Conservation (phyloP, 2,888 invertebrate species). For the Taenaris catops region DNA sequence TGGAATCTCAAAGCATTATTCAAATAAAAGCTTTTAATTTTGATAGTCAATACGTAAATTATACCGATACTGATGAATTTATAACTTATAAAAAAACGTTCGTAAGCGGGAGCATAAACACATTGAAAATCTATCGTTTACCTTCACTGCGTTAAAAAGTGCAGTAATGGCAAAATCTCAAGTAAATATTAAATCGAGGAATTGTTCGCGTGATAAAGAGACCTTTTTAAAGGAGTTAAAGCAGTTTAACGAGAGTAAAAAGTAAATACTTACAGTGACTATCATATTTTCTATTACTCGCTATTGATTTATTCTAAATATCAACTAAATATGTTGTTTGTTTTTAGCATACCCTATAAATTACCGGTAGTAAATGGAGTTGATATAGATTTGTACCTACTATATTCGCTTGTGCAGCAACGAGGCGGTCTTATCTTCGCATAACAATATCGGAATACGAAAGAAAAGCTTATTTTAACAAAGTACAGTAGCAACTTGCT, state of each 20-base stretch:
- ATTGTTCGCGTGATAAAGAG: slow-evolving; percentile 88
- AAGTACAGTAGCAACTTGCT: too few species aligned
- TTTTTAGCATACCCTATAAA: slow-evolving; percentile 81
- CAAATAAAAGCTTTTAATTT: too few species aligned
- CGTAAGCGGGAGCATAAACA: too few species aligned
- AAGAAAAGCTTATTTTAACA: too few species aligned
- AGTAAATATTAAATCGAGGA: slow-evolving; percentile 80
- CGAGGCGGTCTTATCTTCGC: slow-evolving; percentile 97
- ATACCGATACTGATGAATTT: not conserved
- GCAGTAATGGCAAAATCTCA: slow-evolving; percentile 69
- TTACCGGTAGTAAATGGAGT: slow-evolving; percentile 91
- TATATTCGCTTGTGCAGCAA: slow-evolving; percentile 95
- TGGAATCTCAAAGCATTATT: too few species aligned
- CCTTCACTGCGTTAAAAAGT: slow-evolving; percentile 20
- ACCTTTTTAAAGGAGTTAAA: slow-evolving; percentile 91
- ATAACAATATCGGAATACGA: too few species aligned
- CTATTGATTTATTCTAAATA: too few species aligned
- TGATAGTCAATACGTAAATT: too few species aligned
- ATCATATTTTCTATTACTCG: too few species aligned
- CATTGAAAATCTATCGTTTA: not conserved
- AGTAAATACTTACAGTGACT: slow-evolving; percentile 81
- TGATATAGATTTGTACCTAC: slow-evolving; percentile 93
- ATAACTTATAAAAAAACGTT: not conserved
- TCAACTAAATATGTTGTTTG: too few species aligned
- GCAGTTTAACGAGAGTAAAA: slow-evolving; percentile 94